Conservation (phyloP, 2,797 vertebrate genomes). For the Odontamblyopus rebecca region DNA sequence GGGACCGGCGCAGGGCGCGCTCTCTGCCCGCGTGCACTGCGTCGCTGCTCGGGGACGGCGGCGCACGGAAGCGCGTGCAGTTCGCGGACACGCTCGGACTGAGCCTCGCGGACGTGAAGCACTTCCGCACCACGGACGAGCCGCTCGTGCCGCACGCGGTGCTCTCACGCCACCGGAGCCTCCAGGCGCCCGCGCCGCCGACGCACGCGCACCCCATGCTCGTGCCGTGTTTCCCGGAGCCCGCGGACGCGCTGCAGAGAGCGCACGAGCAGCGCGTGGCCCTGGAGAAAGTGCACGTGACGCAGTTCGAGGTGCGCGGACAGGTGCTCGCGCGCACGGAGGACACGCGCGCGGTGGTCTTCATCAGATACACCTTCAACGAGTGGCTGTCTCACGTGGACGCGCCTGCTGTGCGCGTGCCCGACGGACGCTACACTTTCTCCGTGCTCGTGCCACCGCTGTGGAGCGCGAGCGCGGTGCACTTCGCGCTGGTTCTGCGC, state of each 20-base stretch:
- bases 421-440: slow-evolving; percentile 75
- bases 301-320: slow-evolving; percentile 67
- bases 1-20: slow-evolving; percentile 67
- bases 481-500: slow-evolving; percentile 84
- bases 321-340: slow-evolving; percentile 62
- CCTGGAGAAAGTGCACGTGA: slow-evolving; percentile 74
- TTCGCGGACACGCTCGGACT: slow-evolving; percentile 90
- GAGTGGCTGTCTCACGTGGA: slow-evolving; percentile 88
- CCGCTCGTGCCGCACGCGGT: slow-evolving; percentile 83
- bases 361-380: slow-evolving; percentile 89
- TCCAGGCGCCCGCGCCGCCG: slow-evolving; percentile 43
- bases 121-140: slow-evolving; percentile 86
- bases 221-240: slow-evolving; percentile 59
- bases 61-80: slow-evolving; percentile 84
- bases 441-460: slow-evolving; percentile 81
- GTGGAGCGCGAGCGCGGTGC: slow-evolving; percentile 69
- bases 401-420: slow-evolving; percentile 70
- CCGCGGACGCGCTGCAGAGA: slow-evolving; percentile 51
- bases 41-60: slow-evolving; percentile 47
- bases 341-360: slow-evolving; percentile 65
- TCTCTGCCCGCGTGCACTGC: slow-evolving; percentile 73
- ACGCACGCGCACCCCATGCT: slow-evolving; percentile 23
- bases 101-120: slow-evolving; percentile 85
- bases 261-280: slow-evolving; percentile 74
- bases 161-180: slow-evolving; percentile 77